Evolutionary conservation across 2,888 invertebrate species (phyloP).

Genomic region (Gymnosoma rotundatum): DNA sequence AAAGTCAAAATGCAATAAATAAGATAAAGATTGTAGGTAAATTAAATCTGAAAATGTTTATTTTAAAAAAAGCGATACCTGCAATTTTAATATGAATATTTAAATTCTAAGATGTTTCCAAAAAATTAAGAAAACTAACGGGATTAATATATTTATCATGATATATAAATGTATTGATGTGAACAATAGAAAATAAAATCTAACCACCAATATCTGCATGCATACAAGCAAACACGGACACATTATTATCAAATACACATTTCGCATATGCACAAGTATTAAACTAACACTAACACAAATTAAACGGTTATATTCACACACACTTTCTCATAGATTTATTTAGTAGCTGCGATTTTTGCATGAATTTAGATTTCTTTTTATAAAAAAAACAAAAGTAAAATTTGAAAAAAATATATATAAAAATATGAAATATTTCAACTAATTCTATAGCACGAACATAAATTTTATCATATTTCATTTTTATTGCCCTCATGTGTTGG

Average conservation of each 20-base stretch:
- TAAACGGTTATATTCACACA: constrained; percentile 18
- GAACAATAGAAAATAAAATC: constrained; percentile 59
- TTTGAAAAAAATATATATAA: background rate
- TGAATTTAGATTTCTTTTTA: constrained; percentile 19
- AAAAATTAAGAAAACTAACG: background rate
- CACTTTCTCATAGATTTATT: background rate
- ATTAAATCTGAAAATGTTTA: too few relatives aligned
- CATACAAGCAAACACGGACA: constrained; percentile 12
- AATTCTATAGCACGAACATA: constrained; percentile 22
- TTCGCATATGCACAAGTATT: background rate
- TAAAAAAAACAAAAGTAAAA: constrained; percentile 24
- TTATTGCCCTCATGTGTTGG: constrained; percentile 70
- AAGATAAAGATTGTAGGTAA: too few relatives aligned
- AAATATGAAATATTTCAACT: constrained; percentile 40
- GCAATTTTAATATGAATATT: too few relatives aligned
- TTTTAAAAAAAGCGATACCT: too few relatives aligned
- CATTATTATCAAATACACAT: background rate
- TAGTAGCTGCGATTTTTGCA: constrained; percentile 24
- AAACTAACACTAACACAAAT: constrained; percentile 39
- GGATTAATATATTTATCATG: background rate
- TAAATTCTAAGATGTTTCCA: too few relatives aligned
- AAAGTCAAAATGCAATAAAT: too few relatives aligned
- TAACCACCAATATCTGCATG: constrained; percentile 49
- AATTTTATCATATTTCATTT: constrained; percentile 60
- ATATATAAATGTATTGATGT: constrained; percentile 28